phyloP scores from a whole-genome alignment of 1,140 invertebrate species.

The Lepidurus apus region DNA sequence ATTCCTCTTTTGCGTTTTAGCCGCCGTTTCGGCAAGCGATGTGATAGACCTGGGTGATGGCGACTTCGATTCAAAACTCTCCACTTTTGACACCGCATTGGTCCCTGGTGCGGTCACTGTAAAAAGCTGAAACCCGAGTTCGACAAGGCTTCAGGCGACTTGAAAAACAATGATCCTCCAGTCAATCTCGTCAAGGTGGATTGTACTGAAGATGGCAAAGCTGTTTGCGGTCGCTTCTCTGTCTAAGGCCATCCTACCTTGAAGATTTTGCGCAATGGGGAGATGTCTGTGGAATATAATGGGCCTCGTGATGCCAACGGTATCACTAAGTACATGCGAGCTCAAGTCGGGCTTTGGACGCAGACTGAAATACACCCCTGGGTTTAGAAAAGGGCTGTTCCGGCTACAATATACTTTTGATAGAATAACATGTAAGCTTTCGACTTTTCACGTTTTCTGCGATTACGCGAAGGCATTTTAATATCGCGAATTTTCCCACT shows the following conservation, averaged over 20 bases:
- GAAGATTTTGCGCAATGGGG: conserved; percentile 91
- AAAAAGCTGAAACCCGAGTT: conserved; percentile 96
- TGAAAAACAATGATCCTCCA: conserved; percentile 83
- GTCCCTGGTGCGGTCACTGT: conserved; percentile 96
- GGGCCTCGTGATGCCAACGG: conserved; percentile 91
- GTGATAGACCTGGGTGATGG: conserved; percentile 78
- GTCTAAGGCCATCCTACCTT: conserved; percentile 95
- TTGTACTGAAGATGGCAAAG: conserved; percentile 91
- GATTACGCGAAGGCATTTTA: too few relatives aligned
- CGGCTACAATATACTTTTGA: too few relatives aligned
- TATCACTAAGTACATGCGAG: too few relatives aligned
- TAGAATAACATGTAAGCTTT: too few relatives aligned
- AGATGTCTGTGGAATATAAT: conserved; percentile 86
- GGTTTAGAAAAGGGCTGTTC: too few relatives aligned
- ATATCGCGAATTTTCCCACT: too few relatives aligned
- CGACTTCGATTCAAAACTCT: conserved; percentile 70
- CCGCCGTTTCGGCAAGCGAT: conserved; percentile 50
- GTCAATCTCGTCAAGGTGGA: conserved; percentile 90
- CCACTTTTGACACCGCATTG: conserved; percentile 78
- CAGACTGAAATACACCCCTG: too few relatives aligned
- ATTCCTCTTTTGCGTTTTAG: conserved; percentile 37
- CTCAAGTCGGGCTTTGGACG: too few relatives aligned
- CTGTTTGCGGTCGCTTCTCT: conserved; percentile 79
- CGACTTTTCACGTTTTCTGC: too few relatives aligned
- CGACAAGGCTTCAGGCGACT: conserved; percentile 80